Evolutionary conservation across 2,888 invertebrate genomes (phyloP).

Genomic region (Falcaria lacertinaria): DNA sequence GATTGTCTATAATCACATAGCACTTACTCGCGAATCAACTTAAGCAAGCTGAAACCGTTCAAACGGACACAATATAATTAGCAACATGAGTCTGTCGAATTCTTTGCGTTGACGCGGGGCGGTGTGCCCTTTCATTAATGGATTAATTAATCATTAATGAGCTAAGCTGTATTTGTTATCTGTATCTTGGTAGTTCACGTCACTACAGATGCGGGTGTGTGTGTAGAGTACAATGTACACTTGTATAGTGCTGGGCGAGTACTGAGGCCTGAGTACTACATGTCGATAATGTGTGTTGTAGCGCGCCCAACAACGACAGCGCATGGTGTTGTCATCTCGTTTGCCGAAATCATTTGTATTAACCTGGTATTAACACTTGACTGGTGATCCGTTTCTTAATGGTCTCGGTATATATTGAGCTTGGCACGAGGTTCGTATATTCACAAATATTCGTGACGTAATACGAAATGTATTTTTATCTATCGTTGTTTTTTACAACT

Average conservation of each 20-base stretch:
- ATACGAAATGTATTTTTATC: slow-evolving; percentile 12
- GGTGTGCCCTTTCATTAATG: no score
- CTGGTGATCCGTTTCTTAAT: slow-evolving; percentile 4
- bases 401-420: slow-evolving; percentile 10
- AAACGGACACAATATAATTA: no score
- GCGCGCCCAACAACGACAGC: neutral
- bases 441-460: neutral
- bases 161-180: no score
- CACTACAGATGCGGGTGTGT: no score
- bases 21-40: no score
- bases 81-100: no score
- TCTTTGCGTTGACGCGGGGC: no score
- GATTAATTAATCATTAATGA: no score
- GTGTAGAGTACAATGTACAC: neutral
- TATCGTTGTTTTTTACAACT: slow-evolving; percentile 4
- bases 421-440: slow-evolving; percentile 8
- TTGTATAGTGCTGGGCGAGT: no score
- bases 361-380: slow-evolving; percentile 4
- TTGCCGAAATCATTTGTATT: neutral
- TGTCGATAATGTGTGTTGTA: slow-evolving; percentile 11
- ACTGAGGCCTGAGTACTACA: slow-evolving; percentile 23
- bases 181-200: no score
- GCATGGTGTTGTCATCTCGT: neutral
- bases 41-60: no score
- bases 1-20: no score